Percentiles rank a stretch among this genome's conserved stretches.
Evolutionary conservation across 2,797 vertebrate genomes (phyloP).

Genomic region (Geotrypetes seraphini): DNA sequence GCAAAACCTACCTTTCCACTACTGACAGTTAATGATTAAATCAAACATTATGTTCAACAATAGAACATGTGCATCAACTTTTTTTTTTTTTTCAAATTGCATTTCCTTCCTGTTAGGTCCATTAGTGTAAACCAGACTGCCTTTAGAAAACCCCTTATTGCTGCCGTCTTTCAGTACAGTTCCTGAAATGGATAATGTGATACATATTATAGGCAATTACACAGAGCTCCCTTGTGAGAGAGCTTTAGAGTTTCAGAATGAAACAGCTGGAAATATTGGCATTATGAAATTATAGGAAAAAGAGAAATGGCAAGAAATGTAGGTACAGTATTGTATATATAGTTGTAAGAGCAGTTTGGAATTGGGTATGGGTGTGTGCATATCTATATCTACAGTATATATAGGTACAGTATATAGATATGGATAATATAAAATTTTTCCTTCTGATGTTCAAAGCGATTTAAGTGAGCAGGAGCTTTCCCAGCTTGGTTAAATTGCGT

Average conservation of each 20-base stretch:
- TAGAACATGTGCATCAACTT: slow-evolving; percentile 85
- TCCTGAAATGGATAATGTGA: slow-evolving; percentile 79
- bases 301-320: no score
- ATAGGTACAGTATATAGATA: no score
- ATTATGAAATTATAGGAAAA: no score
- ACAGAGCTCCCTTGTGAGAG: slow-evolving; percentile 69
- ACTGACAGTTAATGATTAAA: slow-evolving; percentile 88
- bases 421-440: no score
- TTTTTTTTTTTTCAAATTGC: slow-evolving; percentile 90
- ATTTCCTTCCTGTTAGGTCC: slow-evolving; percentile 88
- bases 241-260: slow-evolving; percentile 68
- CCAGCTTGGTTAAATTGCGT: no score
- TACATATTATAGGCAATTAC: slow-evolving; percentile 84
- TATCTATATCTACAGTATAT: no score
- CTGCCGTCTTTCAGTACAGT: slow-evolving; percentile 74
- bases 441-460: no score
- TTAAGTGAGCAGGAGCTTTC: no score
- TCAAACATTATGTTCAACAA: slow-evolving; percentile 85
- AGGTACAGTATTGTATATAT: no score
- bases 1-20: slow-evolving; percentile 69
- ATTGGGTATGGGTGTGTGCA: no score
- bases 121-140: slow-evolving; percentile 82
- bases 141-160: slow-evolving; percentile 79
- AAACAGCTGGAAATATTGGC: slow-evolving; percentile 69
- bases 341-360: no score